phyloP scores from a whole-genome alignment of 2,113 vertebrate species.

The Mesembrinibis cayennensis region DNA sequence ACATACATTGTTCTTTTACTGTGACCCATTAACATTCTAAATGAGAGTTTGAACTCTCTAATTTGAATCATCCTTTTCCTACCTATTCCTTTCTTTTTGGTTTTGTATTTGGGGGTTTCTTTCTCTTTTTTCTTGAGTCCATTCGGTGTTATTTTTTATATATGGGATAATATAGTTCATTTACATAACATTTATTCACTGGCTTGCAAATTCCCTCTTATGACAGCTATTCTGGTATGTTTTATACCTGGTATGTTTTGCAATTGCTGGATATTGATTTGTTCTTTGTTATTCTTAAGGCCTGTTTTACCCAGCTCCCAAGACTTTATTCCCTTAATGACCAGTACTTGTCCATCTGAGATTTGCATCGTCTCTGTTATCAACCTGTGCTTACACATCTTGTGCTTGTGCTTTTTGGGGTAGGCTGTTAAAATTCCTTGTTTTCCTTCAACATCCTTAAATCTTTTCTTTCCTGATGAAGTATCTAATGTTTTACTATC shows the following conservation, averaged over 20 bases:
- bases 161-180: neutral
- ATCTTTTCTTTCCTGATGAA: neutral
- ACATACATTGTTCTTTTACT: neutral
- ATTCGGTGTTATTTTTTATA: neutral
- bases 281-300: neutral
- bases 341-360: neutral
- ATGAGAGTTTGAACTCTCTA: neutral
- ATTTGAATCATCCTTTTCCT: neutral
- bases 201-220: neutral
- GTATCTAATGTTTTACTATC: neutral
- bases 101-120: neutral
- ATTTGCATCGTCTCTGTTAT: neutral
- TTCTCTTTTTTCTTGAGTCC: neutral
- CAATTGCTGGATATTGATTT: neutral
- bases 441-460: neutral
- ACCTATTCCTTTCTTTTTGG: neutral
- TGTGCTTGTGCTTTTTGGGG: neutral
- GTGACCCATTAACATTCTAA: neutral
- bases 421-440: neutral
- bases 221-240: neutral
- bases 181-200: neutral
- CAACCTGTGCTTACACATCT: neutral
- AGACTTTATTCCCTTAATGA: neutral
- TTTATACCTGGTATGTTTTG: neutral
- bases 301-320: neutral